Conservation (phyloP, 2,113 vertebrate genomes). For the Haemorhous mexicanus region DNA sequence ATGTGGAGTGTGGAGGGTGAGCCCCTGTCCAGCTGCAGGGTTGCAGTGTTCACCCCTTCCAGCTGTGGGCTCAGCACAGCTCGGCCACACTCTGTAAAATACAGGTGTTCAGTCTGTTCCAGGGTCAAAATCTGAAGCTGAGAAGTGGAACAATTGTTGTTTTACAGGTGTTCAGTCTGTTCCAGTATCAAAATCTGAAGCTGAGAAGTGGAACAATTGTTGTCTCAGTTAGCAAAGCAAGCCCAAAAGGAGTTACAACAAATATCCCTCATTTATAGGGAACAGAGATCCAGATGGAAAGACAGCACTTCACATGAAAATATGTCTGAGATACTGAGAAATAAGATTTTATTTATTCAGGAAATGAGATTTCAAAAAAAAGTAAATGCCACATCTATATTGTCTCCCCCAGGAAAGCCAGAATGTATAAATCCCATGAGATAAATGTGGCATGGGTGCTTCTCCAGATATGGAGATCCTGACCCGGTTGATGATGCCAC, state of each 20-base stretch:
- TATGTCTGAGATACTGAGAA: not conserved
- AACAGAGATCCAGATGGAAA: not conserved
- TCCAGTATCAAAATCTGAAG: too few species aligned
- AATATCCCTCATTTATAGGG: not conserved
- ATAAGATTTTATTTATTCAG: not conserved
- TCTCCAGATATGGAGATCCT: not conserved
- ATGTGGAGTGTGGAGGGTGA: not conserved
- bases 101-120: too few species aligned
- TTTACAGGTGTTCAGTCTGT: too few species aligned
- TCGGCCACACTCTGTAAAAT: not conserved
- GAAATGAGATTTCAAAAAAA: not conserved
- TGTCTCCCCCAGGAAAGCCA: not conserved
- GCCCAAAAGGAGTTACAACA: not conserved
- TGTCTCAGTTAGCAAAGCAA: not conserved
- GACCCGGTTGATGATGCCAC: accelerated
- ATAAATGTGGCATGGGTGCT: not conserved
- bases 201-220: not conserved
- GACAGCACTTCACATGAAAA: not conserved
- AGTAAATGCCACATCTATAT: not conserved
- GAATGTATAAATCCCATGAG: not conserved
- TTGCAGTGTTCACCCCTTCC: not conserved
- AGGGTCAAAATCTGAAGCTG: too few species aligned
- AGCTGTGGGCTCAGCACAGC: not conserved
- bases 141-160: too few species aligned
- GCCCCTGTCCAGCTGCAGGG: not conserved